Evolutionary conservation across 2,888 invertebrate species (phyloP).

Genomic region (Ennomos erosarius): DNA sequence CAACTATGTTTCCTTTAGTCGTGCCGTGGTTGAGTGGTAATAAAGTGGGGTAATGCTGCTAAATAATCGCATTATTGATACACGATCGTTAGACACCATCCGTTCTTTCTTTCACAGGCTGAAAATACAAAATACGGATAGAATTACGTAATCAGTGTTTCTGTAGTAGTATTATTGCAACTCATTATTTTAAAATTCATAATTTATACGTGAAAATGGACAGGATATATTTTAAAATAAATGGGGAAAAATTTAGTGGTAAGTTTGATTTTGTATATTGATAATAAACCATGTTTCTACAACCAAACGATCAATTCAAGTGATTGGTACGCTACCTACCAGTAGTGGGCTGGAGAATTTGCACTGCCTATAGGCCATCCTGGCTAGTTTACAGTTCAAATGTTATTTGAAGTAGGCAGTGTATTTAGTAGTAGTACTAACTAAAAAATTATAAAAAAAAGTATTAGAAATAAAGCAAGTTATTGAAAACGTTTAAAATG

Average conservation of each 20-base stretch:
- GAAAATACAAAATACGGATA: background rate
- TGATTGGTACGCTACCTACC: too few species aligned
- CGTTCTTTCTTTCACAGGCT: conserved; percentile 1
- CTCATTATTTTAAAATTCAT: background rate
- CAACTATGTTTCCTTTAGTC: background rate
- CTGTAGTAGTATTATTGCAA: background rate
- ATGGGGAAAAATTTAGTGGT: conserved; percentile 52
- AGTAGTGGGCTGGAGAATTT: too few species aligned
- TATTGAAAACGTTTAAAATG: too few species aligned
- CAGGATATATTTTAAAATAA: conserved; percentile 51
- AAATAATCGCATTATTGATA: conserved; percentile 1
- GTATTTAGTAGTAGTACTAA: too few species aligned
- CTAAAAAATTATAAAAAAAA: too few species aligned
- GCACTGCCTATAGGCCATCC: too few species aligned
- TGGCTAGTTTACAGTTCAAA: too few species aligned
- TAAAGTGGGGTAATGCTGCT: background rate
- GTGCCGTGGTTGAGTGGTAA: background rate
- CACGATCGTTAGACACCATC: background rate
- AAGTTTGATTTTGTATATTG: conserved; percentile 1
- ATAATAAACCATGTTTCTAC: too few species aligned
- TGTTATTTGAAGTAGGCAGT: too few species aligned
- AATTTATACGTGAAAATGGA: conserved; percentile 37
- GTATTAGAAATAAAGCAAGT: too few species aligned
- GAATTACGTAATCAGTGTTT: background rate
- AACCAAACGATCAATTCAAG: too few species aligned